Evolutionary conservation across 2,113 vertebrate genomes (phyloP).

Genomic region (Malurus alboscapulatus): DNA sequence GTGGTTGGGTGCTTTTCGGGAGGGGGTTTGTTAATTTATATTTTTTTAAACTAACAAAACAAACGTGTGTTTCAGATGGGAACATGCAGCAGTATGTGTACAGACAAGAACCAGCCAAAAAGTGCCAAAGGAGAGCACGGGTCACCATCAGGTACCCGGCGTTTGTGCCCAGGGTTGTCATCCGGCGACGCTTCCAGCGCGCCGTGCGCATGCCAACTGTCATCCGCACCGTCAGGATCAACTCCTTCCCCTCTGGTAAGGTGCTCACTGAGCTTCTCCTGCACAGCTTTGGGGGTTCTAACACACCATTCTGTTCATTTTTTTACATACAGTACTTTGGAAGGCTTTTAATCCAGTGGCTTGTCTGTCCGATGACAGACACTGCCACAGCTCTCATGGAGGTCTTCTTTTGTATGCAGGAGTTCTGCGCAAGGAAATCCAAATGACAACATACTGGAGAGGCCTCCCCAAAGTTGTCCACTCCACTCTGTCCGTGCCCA

Average conservation of each 20-base stretch:
- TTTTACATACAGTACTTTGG: background rate
- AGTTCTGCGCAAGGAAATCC: slow-evolving; percentile 74
- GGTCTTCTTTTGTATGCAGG: slow-evolving; percentile 50
- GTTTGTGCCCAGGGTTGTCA: slow-evolving; percentile 42
- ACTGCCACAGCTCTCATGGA: background rate
- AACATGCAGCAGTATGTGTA: slow-evolving; percentile 89
- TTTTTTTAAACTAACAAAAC: background rate
- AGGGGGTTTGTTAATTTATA: fast-evolving
- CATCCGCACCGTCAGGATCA: slow-evolving; percentile 63
- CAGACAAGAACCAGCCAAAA: slow-evolving; percentile 73
- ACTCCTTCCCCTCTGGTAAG: slow-evolving; percentile 15
- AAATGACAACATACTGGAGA: slow-evolving; percentile 77
- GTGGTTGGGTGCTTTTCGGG: background rate
- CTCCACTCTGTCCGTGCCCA: slow-evolving; percentile 85
- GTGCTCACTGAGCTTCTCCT: background rate
- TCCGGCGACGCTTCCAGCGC: slow-evolving; percentile 69
- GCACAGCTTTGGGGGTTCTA: background rate
- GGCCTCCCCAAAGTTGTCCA: slow-evolving; percentile 85
- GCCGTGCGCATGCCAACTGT: background rate
- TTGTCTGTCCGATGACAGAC: too few species aligned
- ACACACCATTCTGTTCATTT: background rate
- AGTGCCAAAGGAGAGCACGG: slow-evolving; percentile 71
- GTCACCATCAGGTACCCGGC: slow-evolving; percentile 53
- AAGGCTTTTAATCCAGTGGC: background rate
- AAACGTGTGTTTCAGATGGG: slow-evolving; percentile 74